Base-by-base conservation (phyloP, 1,140 invertebrate species). In the Berghia stephanieae region DNA sequence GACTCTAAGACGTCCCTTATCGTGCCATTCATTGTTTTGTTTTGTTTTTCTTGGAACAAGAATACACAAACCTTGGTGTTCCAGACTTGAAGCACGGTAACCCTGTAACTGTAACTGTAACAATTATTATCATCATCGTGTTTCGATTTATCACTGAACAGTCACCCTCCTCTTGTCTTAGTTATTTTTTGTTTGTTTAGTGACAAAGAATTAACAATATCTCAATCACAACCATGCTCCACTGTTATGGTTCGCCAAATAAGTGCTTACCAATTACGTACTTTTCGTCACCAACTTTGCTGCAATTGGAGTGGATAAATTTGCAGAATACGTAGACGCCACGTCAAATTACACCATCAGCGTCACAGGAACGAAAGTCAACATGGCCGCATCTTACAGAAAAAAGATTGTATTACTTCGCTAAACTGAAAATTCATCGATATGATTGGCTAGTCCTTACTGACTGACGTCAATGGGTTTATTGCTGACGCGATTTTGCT, bases 271-370 rank as follows among this genome's bases (percentile, higher is more conserved):
- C 94, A 94, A 93, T 95, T 95, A 95, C 94, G 94, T 95, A 94
- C 94, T 95, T 94, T 93, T 95, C 94, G 94, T 95, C 94, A 95
- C 94, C 93, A 93, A 94, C 91, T 94, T 94, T 94, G 94, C 94
- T 93, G 94, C 93, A 93, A 94, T 93, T 93, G 93, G 94, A 95
- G 93, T 95, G 94, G 94, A 94, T 93, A 94, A 94, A 93, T 88
- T 89, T 92, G 92, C 92, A 93, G 93, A 92, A 94, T 95, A 95
- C 94, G 94, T 95, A 95, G 94, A 93, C 94, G 94, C 94, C 94
- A 95, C 94, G 94, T 95, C 94, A 95, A 95, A 93, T 93, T 94
- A 93, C 93, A 93, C 93, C 93, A 93, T 92, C 93, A 93, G 94
- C 94, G 94, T 95, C 94, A 95, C 94, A 93, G 79, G 81, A 79